phyloP scores from a whole-genome alignment of 2,888 invertebrate genomes.

The Acanthosepion esculentum region DNA sequence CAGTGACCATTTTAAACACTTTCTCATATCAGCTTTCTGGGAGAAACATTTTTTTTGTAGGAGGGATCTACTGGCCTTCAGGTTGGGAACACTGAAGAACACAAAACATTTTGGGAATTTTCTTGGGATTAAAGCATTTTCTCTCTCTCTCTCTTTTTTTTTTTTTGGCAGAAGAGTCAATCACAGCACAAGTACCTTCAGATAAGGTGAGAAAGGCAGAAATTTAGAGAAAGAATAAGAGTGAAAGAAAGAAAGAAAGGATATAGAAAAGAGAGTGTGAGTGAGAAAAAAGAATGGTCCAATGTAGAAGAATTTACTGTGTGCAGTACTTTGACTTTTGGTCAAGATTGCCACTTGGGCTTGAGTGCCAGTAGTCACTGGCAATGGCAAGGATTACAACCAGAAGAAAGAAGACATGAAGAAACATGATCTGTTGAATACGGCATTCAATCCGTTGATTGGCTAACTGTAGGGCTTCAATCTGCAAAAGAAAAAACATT shows the following conservation, averaged over 20 bases:
- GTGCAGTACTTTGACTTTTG: slow-evolving; percentile 14
- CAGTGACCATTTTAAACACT: neutral
- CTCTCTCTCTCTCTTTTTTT: neutral
- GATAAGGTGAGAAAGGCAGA: neutral
- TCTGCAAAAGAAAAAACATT: neutral
- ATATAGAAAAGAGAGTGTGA: neutral
- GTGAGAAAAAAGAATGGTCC: neutral
- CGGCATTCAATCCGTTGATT: slow-evolving; percentile 14
- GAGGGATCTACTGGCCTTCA: neutral
- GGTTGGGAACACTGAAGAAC: slow-evolving; percentile 14
- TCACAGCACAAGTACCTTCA: neutral
- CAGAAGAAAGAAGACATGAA: slow-evolving; percentile 18
- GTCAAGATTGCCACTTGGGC: neutral
- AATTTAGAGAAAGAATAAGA: neutral
- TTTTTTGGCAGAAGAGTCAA: neutral
- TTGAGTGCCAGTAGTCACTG: slow-evolving; percentile 39
- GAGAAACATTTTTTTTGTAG: neutral
- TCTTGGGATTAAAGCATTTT: neutral
- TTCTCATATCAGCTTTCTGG: neutral
- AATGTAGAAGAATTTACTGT: neutral
- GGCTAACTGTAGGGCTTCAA: neutral
- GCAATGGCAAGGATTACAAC: slow-evolving; percentile 43
- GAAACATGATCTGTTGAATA: neutral
- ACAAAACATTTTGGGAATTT: neutral
- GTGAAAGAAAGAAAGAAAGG: neutral